Conservation (phyloP, 2,888 invertebrate species). For the Aleiodes testaceus region DNA sequence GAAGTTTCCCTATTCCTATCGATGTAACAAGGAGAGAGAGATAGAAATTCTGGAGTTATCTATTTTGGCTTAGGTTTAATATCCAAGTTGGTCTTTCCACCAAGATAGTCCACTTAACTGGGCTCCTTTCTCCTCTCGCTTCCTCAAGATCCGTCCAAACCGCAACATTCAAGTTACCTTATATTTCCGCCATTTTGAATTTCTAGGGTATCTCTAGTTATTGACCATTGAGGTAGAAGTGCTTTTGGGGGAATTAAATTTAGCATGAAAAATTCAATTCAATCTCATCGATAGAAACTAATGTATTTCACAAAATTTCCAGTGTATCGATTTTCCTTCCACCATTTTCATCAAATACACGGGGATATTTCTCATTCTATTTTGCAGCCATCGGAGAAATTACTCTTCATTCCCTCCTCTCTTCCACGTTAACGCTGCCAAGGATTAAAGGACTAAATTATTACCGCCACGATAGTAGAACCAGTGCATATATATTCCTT, state of each 20-base stretch:
- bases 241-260: no score
- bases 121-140: slow-evolving; percentile 17
- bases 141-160: slow-evolving; percentile 41
- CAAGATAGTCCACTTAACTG: slow-evolving; percentile 41
- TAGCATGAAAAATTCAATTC: no score
- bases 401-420: slow-evolving; percentile 5
- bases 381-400: no score
- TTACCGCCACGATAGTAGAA: slow-evolving; percentile 25
- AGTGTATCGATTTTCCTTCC: no score
- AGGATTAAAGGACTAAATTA: slow-evolving; percentile 33
- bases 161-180: slow-evolving; percentile 49
- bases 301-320: not conserved
- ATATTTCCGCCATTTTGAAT: not conserved
- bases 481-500: slow-evolving; percentile 13
- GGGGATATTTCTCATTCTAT: no score
- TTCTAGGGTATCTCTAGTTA: not conserved
- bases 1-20: slow-evolving; percentile 22
- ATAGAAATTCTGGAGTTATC: not conserved
- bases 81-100: slow-evolving; percentile 51
- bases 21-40: slow-evolving; percentile 10
- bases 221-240: not conserved
- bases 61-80: slow-evolving; percentile 51
- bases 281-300: not conserved
- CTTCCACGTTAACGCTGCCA: slow-evolving; percentile 2
- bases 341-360: not conserved